These are phyloP conservation scores for Watsonalla cultraria DNA, from an alignment of 2,888 invertebrate species.

Conservation along the genomic window DNA sequence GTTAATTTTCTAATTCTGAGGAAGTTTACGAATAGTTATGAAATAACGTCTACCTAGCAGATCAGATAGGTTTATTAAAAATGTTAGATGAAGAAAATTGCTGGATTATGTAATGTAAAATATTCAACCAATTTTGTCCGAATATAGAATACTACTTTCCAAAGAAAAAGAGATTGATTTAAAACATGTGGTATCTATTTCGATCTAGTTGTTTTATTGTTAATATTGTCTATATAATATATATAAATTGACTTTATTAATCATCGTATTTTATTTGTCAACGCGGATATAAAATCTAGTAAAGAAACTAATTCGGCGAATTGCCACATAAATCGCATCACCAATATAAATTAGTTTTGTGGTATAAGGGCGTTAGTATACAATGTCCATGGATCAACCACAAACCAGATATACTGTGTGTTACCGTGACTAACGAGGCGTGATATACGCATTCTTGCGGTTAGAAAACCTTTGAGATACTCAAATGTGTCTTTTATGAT, in stretches of 20 bases:
- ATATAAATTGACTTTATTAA: not conserved
- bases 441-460: conserved; percentile 56
- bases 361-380: conserved; percentile 45
- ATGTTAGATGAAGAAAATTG: too few species aligned
- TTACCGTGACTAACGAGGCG: conserved; percentile 54
- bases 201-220: too few species aligned
- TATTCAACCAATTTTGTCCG: too few species aligned
- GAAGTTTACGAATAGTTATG: too few species aligned
- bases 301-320: conserved; percentile 42
- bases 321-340: conserved; percentile 38
- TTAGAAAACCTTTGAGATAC: conserved; percentile 8
- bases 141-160: too few species aligned
- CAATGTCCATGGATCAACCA: conserved; percentile 29
- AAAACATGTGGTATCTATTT: too few species aligned
- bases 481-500: not conserved
- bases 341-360: conserved; percentile 51
- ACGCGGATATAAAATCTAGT: conserved; percentile 23
- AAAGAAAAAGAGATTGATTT: too few species aligned
- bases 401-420: conserved; percentile 29
- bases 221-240: not conserved
- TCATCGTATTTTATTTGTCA: not conserved
- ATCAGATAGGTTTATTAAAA: too few species aligned
- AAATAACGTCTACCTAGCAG: too few species aligned
- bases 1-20: too few species aligned
- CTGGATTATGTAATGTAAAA: too few species aligned